These are phyloP conservation scores for Hephaestus fuliginosus DNA, from an alignment of 2,797 vertebrate species.

Conservation along the genomic window DNA sequence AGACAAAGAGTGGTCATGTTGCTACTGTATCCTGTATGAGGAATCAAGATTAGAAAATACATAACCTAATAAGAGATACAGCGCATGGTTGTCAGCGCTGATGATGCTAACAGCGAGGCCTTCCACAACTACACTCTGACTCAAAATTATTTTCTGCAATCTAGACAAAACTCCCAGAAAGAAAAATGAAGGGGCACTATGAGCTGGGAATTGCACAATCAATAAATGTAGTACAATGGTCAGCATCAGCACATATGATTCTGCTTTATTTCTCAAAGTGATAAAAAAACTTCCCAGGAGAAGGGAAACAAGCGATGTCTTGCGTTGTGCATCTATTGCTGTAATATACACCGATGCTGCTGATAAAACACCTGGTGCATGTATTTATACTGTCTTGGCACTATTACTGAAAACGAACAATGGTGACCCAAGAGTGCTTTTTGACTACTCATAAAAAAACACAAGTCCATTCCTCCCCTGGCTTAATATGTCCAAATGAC, in stretches of 20 bases:
- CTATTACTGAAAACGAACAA: slow-evolving; percentile 15
- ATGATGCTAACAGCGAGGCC: slow-evolving; percentile 24
- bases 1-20: not conserved
- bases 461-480: slow-evolving; percentile 21
- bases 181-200: slow-evolving; percentile 36
- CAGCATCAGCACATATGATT: slow-evolving; percentile 49
- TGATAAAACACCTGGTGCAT: slow-evolving; percentile 27
- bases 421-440: slow-evolving; percentile 6
- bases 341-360: slow-evolving; percentile 4
- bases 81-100: slow-evolving; percentile 20
- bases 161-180: slow-evolving; percentile 45
- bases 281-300: not conserved
- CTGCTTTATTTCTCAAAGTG: slow-evolving; percentile 9
- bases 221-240: slow-evolving; percentile 44
- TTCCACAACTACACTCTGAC: slow-evolving; percentile 38
- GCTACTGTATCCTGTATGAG: not conserved
- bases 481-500: slow-evolving; percentile 60
- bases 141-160: slow-evolving; percentile 54
- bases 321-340: not conserved
- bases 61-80: slow-evolving; percentile 5
- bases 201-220: slow-evolving; percentile 44
- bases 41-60: not conserved
- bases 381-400: slow-evolving; percentile 17
- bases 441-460: slow-evolving; percentile 14
- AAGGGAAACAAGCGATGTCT: not conserved